Conservation (phyloP, 2,113 vertebrate species). For the Bubo scandiacus region DNA sequence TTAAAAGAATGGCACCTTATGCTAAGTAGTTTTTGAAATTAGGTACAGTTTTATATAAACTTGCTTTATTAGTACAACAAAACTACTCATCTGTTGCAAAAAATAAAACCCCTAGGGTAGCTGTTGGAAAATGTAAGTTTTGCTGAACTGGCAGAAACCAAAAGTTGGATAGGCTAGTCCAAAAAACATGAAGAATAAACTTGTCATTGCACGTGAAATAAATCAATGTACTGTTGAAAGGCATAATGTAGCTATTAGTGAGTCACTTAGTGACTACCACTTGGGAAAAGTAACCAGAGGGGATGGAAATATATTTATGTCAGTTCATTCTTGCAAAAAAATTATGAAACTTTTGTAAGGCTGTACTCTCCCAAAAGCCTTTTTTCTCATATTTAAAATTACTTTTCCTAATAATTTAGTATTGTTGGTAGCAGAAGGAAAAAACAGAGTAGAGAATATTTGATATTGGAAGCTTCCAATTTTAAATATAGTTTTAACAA, state of each 20-base stretch:
- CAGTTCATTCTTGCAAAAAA: background rate
- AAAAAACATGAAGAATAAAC: background rate
- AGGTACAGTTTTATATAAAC: background rate
- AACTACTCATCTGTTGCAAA: background rate
- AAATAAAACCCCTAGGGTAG: background rate
- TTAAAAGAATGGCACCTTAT: background rate
- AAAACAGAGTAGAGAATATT: background rate
- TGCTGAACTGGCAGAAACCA: background rate
- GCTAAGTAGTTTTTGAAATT: background rate
- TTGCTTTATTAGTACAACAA: background rate
- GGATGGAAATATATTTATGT: conserved; percentile 5
- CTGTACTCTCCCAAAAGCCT: background rate
- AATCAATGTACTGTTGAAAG: conserved; percentile 13
- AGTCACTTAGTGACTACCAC: background rate
- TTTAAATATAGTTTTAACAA: background rate
- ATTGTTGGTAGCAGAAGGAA: background rate
- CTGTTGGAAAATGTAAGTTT: background rate
- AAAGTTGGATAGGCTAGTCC: background rate
- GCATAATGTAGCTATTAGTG: conserved; percentile 7
- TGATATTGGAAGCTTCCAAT: background rate
- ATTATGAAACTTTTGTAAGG: background rate
- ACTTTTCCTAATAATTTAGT: background rate
- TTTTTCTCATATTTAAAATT: background rate
- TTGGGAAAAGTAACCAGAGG: background rate
- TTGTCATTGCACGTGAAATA: background rate